These are phyloP conservation scores for Porites cylindrica DNA, from an alignment of 92 coral and sea anemone genomes.

Conservation along the genomic window DNA sequence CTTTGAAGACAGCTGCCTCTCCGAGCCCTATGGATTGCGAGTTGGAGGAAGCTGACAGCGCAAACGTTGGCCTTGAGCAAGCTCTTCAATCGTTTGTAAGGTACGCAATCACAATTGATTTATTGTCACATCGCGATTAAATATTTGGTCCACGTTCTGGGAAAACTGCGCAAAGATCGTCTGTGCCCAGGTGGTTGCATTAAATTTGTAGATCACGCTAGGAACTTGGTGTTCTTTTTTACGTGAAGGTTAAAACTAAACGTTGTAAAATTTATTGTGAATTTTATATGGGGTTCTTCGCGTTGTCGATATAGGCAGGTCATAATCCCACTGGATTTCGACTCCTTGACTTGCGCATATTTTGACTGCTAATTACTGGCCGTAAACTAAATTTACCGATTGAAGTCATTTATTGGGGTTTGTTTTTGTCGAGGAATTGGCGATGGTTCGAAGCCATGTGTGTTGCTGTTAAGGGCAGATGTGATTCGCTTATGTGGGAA, in stretches of 20 bases:
- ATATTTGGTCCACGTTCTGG: background rate
- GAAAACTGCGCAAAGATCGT: slow-evolving; percentile 18
- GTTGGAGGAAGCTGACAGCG: slow-evolving; percentile 63
- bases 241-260: background rate
- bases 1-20: slow-evolving; percentile 41
- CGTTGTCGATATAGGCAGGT: slow-evolving; percentile 6
- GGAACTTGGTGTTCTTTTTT: slow-evolving; percentile 25
- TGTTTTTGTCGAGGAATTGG: slow-evolving; percentile 76
- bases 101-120: slow-evolving; percentile 30
- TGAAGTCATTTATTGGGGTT: slow-evolving; percentile 38
- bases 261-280: slow-evolving; percentile 15
- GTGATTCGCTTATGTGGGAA: slow-evolving; percentile 54
- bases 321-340: slow-evolving; percentile 23
- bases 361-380: slow-evolving; percentile 21
- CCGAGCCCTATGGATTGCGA: slow-evolving; percentile 55
- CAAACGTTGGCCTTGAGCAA: slow-evolving; percentile 74
- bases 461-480: slow-evolving; percentile 81
- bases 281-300: slow-evolving; percentile 19
- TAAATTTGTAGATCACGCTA: slow-evolving; percentile 20
- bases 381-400: slow-evolving; percentile 39
- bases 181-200: slow-evolving; percentile 41
- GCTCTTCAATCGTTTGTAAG: slow-evolving; percentile 76
- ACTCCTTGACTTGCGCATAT: slow-evolving; percentile 28
- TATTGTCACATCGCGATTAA: background rate
- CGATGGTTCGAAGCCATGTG: slow-evolving; percentile 68